A percentile compares a stretch with the other conserved stretches of the same genome.
phyloP scores from a whole-genome alignment of 2,797 vertebrate species.

The Phataginus tricuspis region DNA sequence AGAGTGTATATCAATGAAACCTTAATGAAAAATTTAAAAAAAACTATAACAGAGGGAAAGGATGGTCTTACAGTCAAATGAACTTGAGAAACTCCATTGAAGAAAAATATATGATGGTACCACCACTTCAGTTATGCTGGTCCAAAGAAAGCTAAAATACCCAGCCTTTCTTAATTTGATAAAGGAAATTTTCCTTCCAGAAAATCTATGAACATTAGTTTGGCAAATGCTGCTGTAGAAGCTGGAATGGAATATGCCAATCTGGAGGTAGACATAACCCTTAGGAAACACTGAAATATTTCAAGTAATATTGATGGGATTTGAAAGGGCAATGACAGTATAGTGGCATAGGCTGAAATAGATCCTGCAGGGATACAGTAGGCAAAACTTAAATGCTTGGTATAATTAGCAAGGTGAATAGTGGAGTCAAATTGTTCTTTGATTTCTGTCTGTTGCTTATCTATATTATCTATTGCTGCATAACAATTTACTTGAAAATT shows the following conservation, averaged over 20 bases:
- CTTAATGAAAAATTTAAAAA: no score
- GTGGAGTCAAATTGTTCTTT: background rate
- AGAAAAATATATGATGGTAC: background rate
- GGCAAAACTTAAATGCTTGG: background rate
- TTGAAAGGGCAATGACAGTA: background rate
- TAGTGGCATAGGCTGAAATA: background rate
- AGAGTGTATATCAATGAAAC: no score
- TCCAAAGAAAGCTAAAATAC: background rate
- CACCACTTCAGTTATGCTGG: background rate
- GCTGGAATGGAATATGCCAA: background rate
- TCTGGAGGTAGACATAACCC: background rate
- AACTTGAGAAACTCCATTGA: background rate
- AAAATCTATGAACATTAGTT: background rate
- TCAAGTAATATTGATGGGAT: background rate
- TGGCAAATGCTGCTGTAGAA: background rate
- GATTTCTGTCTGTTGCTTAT: background rate
- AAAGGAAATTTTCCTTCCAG: background rate
- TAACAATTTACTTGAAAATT: background rate
- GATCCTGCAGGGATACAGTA: background rate
- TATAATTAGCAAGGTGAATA: background rate
- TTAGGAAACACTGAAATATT: background rate
- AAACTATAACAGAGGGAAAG: background rate
- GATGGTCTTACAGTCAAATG: background rate
- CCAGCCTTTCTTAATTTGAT: background rate
- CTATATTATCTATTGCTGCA: background rate